phyloP scores from a whole-genome alignment of 2,888 invertebrate genomes.

The Drosophila robusta region DNA sequence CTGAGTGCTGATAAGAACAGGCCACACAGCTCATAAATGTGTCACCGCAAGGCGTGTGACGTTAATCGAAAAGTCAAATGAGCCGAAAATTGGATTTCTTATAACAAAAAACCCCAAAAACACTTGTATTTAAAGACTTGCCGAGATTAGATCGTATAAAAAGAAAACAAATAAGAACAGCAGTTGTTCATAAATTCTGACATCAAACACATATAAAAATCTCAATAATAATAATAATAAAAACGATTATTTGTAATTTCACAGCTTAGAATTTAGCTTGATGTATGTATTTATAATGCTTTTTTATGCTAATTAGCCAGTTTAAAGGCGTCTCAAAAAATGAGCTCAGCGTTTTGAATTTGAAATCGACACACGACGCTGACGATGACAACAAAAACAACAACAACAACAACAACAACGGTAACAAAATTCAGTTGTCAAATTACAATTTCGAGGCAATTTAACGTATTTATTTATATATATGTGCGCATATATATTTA shows the following conservation, averaged over 20 bases:
- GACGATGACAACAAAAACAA: slow-evolving; percentile 28
- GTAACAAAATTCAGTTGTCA: slow-evolving; percentile 37
- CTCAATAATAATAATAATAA: slow-evolving; percentile 10
- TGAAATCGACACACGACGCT: slow-evolving; percentile 54
- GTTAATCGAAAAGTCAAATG: slow-evolving; percentile 40
- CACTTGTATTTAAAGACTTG: slow-evolving; percentile 17
- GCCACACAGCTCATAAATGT: slow-evolving; percentile 59
- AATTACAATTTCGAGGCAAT: slow-evolving; percentile 51
- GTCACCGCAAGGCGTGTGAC: slow-evolving; percentile 63
- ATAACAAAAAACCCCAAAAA: background rate
- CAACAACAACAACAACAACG: background rate
- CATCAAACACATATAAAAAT: slow-evolving; percentile 10
- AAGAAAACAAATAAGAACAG: background rate
- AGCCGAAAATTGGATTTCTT: slow-evolving; percentile 21
- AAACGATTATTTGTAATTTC: slow-evolving; percentile 54
- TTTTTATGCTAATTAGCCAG: slow-evolving; percentile 74
- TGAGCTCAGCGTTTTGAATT: slow-evolving; percentile 76
- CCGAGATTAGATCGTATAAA: slow-evolving; percentile 26
- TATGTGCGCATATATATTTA: slow-evolving; percentile 13
- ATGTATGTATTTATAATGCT: slow-evolving; percentile 62
- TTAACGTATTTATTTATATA: slow-evolving; percentile 42
- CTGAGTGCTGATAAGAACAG: slow-evolving; percentile 56
- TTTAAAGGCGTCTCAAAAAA: slow-evolving; percentile 68
- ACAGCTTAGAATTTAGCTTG: slow-evolving; percentile 43
- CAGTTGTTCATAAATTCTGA: slow-evolving; percentile 18